Evolutionary conservation across 2,113 vertebrate genomes (phyloP).

Genomic region (Engystomops pustulosus): DNA sequence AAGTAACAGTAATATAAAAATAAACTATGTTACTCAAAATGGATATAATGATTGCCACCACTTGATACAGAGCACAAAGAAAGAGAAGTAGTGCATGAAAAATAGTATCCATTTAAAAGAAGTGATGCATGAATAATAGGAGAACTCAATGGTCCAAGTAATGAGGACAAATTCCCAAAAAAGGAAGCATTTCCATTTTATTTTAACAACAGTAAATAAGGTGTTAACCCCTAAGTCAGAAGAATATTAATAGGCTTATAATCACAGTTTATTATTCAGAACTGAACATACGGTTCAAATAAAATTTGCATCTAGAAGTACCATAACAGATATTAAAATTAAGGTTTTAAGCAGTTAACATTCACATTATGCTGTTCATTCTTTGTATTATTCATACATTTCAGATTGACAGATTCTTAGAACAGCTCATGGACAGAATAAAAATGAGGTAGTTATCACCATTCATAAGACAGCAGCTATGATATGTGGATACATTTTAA

Average conservation of each 20-base stretch:
- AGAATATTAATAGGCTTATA: constrained; percentile 24
- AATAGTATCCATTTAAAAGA: constrained; percentile 51
- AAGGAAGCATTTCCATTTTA: constrained; percentile 32
- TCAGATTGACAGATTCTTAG: constrained; percentile 56
- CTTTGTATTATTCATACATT: constrained; percentile 57
- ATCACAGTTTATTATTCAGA: constrained; percentile 38
- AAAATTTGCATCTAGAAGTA: constrained; percentile 42
- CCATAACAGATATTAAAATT: constrained; percentile 44
- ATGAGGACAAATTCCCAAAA: constrained; percentile 44
- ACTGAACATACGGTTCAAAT: constrained; percentile 27
- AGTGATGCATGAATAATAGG: constrained; percentile 51
- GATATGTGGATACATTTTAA: constrained; percentile 42
- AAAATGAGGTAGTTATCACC: constrained; percentile 44
- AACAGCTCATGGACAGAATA: constrained; percentile 49
- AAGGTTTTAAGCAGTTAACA: constrained; percentile 53
- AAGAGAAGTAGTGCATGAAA: constrained; percentile 52
- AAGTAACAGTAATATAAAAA: constrained; percentile 31
- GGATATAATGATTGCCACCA: constrained; percentile 50
- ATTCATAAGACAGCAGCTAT: constrained; percentile 30
- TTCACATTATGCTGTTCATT: constrained; percentile 58
- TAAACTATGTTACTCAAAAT: constrained; percentile 32
- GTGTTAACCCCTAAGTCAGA: constrained; percentile 29
- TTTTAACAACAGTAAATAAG: constrained; percentile 49
- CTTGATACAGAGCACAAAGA: constrained; percentile 49
- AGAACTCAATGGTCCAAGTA: constrained; percentile 51